These are phyloP conservation scores for Zosterops pallidus DNA, from an alignment of 2,113 vertebrate species.

Conservation along the genomic window DNA sequence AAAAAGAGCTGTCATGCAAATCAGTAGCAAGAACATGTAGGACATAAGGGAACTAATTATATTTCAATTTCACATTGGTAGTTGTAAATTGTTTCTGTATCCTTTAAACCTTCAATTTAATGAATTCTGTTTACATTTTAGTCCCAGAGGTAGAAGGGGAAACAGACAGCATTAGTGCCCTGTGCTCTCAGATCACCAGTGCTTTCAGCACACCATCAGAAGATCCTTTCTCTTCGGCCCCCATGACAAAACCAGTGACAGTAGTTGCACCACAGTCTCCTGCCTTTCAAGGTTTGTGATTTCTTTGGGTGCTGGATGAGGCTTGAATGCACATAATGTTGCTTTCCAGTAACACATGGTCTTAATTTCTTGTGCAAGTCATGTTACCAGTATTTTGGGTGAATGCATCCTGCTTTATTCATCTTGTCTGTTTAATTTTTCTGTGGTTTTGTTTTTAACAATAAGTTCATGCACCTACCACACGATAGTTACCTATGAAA, in stretches of 20 bases:
- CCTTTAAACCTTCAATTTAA: not conserved
- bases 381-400: not conserved
- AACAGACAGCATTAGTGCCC: conserved; percentile 92
- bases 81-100: conserved; percentile 17
- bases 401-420: conserved; percentile 19
- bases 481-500: not conserved
- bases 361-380: conserved; percentile 19
- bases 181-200: conserved; percentile 95
- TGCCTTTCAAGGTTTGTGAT: conserved; percentile 86
- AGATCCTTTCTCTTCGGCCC: conserved; percentile 93
- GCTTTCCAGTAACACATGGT: conserved; percentile 2
- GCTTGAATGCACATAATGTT: not conserved
- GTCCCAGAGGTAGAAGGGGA: conserved; percentile 94
- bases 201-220: conserved; percentile 91
- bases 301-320: conserved; percentile 1
- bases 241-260: conserved; percentile 86
- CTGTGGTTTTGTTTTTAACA: conserved; percentile 34
- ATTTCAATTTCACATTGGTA: not conserved
- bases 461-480: not conserved
- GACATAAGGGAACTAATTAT: not conserved
- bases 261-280: conserved; percentile 86
- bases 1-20: not conserved
- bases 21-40: not conserved
- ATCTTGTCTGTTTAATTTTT: conserved; percentile 23
- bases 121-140: conserved; percentile 61